Evolutionary conservation across 2,113 vertebrate species (phyloP).

Genomic region (Morphnarchus princeps): DNA sequence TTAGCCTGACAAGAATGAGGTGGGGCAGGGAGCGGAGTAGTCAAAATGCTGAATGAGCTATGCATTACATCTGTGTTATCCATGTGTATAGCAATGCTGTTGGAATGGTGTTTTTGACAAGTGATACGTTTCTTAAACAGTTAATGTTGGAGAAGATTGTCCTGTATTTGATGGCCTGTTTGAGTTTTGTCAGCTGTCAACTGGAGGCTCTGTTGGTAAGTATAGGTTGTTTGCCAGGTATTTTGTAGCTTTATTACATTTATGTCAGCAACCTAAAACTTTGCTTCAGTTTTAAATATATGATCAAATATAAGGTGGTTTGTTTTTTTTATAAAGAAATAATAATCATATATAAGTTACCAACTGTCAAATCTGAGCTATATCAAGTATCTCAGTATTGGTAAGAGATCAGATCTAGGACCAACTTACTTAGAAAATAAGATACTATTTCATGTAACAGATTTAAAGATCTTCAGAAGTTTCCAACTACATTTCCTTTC

Average conservation of each 20-base stretch:
- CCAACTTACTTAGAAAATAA: neutral
- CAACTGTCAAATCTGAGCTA: neutral
- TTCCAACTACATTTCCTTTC: neutral
- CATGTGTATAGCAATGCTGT: neutral
- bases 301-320: too few species aligned
- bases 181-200: conserved; percentile 84
- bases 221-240: neutral
- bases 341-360: neutral
- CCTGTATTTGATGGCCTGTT: conserved; percentile 86
- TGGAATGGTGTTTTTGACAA: neutral
- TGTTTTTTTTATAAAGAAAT: neutral
- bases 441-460: neutral
- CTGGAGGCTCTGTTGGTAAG: conserved; percentile 84
- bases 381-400: neutral
- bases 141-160: conserved; percentile 86
- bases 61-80: neutral
- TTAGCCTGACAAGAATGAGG: neutral
- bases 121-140: conserved; percentile 54
- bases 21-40: neutral
- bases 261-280: neutral
- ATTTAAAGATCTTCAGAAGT: neutral
- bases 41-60: neutral
- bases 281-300: neutral
- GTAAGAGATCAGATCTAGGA: neutral
- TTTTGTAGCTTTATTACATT: neutral